Conservation (phyloP, 2,888 invertebrate genomes). For the Epicampocera succincta region DNA sequence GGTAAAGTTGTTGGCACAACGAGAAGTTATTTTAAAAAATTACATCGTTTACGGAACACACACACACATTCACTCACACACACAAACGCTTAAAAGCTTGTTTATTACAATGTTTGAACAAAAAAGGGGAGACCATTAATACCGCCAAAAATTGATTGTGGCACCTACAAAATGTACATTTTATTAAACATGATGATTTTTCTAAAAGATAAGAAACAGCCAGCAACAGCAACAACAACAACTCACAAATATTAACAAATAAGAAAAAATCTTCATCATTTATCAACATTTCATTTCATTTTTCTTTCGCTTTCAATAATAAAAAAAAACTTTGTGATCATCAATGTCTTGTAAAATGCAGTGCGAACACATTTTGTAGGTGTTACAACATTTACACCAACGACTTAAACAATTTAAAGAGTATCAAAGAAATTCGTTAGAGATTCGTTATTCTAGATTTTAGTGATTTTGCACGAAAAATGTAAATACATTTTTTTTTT, state of each 20-base stretch:
- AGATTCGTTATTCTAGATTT: no score
- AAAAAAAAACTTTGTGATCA: background rate
- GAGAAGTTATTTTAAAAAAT: conserved; percentile 37
- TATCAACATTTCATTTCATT: conserved; percentile 17
- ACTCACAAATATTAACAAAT: conserved; percentile 13
- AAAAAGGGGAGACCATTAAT: conserved; percentile 42
- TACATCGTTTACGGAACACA: conserved; percentile 32
- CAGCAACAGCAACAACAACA: no score
- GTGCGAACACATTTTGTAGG: no score
- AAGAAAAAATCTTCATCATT: conserved; percentile 25
- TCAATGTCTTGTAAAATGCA: no score
- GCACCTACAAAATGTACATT: conserved; percentile 16
- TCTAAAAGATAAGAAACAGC: conserved; percentile 27
- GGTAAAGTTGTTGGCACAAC: conserved; percentile 36
- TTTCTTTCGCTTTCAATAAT: conserved; percentile 9
- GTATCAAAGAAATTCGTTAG: no score
- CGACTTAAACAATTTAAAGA: no score
- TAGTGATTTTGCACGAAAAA: no score
- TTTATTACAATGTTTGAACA: background rate
- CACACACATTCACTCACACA: background rate
- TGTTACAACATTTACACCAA: no score
- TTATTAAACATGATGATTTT: conserved; percentile 30
- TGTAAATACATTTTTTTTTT: no score
- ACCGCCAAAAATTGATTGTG: conserved; percentile 48
- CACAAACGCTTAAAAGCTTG: conserved; percentile 31